A percentile compares a stretch with the other conserved stretches of the same genome.
Conservation (phyloP, 92 coral and sea anemone genomes). For the Phymanthus crucifer region DNA sequence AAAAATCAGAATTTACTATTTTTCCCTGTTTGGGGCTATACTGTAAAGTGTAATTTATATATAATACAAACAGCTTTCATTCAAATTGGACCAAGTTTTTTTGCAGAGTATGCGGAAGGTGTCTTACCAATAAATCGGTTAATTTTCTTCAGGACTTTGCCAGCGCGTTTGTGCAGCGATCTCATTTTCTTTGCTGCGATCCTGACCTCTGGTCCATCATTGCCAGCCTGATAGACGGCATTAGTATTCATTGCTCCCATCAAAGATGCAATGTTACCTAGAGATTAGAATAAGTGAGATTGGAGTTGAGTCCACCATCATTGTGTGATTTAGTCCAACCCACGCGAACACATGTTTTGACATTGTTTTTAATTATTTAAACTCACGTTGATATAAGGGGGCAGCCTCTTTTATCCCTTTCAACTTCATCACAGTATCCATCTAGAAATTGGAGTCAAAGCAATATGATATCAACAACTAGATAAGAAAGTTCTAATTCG, state of each 20-base stretch:
- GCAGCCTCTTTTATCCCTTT: neutral
- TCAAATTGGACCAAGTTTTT: no score
- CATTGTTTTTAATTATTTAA: neutral
- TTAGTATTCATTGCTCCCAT: neutral
- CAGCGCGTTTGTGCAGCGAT: slow-evolving; percentile 23
- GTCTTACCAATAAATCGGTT: neutral
- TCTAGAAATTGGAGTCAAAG: no score
- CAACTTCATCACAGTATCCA: neutral
- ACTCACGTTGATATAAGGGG: neutral
- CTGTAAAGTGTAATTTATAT: no score
- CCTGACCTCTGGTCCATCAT: slow-evolving; percentile 5
- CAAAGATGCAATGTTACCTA: slow-evolving; percentile 4
- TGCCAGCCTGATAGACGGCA: neutral
- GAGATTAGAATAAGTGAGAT: no score
- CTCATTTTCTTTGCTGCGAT: slow-evolving; percentile 4
- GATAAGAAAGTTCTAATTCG: no score
- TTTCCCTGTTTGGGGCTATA: no score
- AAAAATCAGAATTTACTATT: no score
- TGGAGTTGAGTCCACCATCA: no score
- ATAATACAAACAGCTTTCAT: no score
- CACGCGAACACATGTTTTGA: no score
- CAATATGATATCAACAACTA: neutral
- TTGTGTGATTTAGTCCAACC: neutral
- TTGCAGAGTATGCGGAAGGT: neutral
- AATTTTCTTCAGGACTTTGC: slow-evolving; percentile 6